These are phyloP conservation scores for Seladonia tumulorum DNA, from an alignment of 2,888 invertebrate genomes.

Conservation along the genomic window DNA sequence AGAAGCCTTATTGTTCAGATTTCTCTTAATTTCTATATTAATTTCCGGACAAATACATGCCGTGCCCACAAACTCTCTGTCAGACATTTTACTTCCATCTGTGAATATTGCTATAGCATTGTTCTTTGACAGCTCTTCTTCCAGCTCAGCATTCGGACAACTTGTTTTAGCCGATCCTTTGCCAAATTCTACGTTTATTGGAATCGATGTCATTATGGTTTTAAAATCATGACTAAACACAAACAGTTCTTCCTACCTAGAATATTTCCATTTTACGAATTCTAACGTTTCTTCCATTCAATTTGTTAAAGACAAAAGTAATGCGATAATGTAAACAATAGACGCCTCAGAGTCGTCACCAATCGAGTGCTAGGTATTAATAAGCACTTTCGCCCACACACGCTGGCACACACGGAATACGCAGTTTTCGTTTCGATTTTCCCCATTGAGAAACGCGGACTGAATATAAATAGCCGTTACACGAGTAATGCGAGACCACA, in stretches of 20 bases:
- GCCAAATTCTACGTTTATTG: too few relatives aligned
- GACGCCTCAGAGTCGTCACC: background rate
- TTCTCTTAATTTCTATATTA: too few relatives aligned
- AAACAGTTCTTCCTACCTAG: background rate
- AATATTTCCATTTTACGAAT: background rate
- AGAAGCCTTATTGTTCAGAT: too few relatives aligned
- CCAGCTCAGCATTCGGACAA: too few relatives aligned
- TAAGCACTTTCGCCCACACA: background rate
- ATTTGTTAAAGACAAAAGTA: background rate
- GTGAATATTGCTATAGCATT: too few relatives aligned
- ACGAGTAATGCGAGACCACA: slow-evolving; percentile 43
- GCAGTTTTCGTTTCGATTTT: background rate
- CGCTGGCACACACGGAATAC: background rate
- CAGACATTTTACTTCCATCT: too few relatives aligned
- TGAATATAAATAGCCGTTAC: slow-evolving; percentile 26
- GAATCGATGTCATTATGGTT: too few relatives aligned
- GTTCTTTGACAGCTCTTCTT: too few relatives aligned
- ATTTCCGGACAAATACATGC: too few relatives aligned
- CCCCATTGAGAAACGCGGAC: background rate
- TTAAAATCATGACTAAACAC: too few relatives aligned
- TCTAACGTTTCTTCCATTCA: background rate
- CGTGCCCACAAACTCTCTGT: too few relatives aligned
- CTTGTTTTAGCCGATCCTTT: too few relatives aligned
- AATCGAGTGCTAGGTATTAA: background rate
- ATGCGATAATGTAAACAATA: background rate